Evolutionary conservation across 2,113 vertebrate genomes (phyloP).

Genomic region (Grantiella picta): DNA sequence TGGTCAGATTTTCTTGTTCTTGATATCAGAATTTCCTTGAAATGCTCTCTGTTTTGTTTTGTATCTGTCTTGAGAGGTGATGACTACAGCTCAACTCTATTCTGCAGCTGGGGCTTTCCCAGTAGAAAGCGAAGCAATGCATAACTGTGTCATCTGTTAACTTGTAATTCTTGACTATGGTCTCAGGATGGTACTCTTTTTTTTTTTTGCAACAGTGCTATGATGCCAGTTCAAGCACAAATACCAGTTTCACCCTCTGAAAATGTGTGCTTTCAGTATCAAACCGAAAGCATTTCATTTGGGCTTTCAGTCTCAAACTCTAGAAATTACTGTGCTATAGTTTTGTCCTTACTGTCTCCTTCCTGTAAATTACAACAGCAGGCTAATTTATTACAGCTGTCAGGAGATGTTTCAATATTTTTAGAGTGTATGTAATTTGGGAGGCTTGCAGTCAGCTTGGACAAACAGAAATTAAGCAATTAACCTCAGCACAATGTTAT

Average conservation of each 20-base stretch:
- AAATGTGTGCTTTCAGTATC: neutral
- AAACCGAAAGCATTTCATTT: neutral
- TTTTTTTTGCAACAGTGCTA: neutral
- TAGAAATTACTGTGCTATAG: neutral
- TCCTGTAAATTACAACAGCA: neutral
- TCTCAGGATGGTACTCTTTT: neutral
- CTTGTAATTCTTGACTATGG: neutral
- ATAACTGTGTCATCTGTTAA: neutral
- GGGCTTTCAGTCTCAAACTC: neutral
- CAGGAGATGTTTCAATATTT: neutral
- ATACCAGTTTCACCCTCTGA: neutral
- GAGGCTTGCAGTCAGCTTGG: neutral
- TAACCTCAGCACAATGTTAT: neutral
- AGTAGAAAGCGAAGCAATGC: neutral
- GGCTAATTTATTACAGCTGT: neutral
- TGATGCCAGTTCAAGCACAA: neutral
- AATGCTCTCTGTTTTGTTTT: neutral
- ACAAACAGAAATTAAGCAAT: conserved; percentile 12
- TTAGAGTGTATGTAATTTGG: neutral
- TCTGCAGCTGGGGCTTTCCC: neutral
- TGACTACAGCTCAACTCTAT: neutral
- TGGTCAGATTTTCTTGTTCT: neutral
- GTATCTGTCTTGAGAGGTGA: neutral
- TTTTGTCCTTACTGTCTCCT: neutral
- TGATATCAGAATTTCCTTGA: neutral